Base-by-base conservation (phyloP, 2,888 invertebrate genomes). In the Pheosia tremula region DNA sequence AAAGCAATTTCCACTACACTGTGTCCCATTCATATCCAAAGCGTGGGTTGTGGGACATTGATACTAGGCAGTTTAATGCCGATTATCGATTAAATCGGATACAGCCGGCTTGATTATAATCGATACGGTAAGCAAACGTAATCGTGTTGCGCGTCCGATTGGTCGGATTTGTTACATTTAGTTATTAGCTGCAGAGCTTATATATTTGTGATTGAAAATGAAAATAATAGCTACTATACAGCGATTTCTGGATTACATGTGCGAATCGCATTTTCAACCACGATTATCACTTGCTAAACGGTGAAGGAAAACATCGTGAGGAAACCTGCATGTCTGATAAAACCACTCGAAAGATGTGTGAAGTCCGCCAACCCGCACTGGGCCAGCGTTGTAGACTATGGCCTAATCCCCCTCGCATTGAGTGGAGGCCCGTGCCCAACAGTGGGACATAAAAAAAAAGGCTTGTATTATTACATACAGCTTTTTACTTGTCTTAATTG, bases 61-160 rank as follows among this genome's bases (percentile, higher is more conserved):
- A 79, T 78, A 76, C 75, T 77, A 62, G 77, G 72, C 69, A 76
- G 83, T 86, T 87, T 89, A 87, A 83, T 81, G 75, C 72, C 77
- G 83, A 87, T 88, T 82, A 88, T 87, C 84, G 85, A 85, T 86
- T 80, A 77, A 80, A 84, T 84, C 81, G 77, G 69, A 76, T 76
- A 68, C 72, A 71, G 67, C 54, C 72, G 69, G 67, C 54, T 62
- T 62, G 69, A 66, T 67, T 63, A 54, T 60, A 50, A 67, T 67
- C 64, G 57, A 63, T 72, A 67, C 71, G 77, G 66, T 67, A 60
- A 67, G 55, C 59, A 72, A 62, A 64, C 63, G 69, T 69, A 55
- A 55, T 39, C 3, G 39, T 55, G 13, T 55, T 55, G 47, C 4
- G 47, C 47, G 8, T n/a, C n/a, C n/a, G n/a, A 47, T 47, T n/a